Evolutionary conservation across 2,797 vertebrate species (phyloP).

Genomic region (Anguilla obscura): DNA sequence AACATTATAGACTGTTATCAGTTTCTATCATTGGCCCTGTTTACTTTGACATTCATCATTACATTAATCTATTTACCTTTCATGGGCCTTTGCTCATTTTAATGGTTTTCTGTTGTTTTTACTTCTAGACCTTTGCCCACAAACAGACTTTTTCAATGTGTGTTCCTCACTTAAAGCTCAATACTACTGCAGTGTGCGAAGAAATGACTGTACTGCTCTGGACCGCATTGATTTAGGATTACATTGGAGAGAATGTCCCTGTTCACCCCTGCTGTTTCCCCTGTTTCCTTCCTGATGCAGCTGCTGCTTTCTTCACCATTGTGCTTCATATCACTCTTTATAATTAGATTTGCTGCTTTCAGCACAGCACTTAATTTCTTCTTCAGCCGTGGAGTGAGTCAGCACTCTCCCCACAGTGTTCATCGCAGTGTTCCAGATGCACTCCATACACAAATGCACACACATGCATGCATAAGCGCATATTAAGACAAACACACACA

Average conservation of each 20-base stretch:
- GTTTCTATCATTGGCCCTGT: background rate
- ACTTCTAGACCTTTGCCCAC: background rate
- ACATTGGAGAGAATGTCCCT: background rate
- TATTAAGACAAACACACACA: background rate
- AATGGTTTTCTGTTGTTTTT: background rate
- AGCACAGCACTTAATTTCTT: background rate
- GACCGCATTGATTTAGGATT: background rate
- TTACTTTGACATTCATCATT: background rate
- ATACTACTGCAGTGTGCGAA: background rate
- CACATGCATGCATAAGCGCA: background rate
- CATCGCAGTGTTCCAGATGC: background rate
- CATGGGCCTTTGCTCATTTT: background rate
- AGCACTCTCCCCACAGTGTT: background rate
- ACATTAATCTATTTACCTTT: background rate
- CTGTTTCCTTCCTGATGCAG: constrained; percentile 20
- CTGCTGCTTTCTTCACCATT: constrained; percentile 22
- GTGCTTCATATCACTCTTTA: background rate
- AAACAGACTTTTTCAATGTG: background rate
- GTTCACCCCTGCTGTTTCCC: background rate
- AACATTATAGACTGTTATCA: background rate
- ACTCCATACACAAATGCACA: background rate
- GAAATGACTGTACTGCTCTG: background rate
- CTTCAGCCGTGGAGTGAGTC: background rate
- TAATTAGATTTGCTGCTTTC: constrained; percentile 24
- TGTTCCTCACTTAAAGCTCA: background rate